Base-by-base conservation (phyloP, 2,888 invertebrate genomes). In the Drosophila affinis region DNA sequence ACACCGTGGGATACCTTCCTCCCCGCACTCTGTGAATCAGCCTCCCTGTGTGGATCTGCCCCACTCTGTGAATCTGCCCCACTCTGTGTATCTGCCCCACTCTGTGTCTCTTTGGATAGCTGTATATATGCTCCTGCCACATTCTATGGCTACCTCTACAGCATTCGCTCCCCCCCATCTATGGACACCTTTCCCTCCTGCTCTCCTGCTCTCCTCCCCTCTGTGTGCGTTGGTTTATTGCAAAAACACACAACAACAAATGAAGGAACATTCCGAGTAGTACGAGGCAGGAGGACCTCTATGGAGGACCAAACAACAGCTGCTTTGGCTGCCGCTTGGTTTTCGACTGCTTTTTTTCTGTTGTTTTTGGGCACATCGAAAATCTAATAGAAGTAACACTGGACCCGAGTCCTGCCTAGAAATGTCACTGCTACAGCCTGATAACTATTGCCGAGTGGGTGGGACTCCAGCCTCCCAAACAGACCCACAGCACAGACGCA, bases 371-470 rank as follows among this genome's bases (percentile, higher is more conserved):
- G 59, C 51, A 52, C 51, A 51, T 49, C 56, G 47, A 57, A 82
- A 81, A 80, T 81, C 68, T 83, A 81, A 83, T 83, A 82, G 81
- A 81, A 80, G 81, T 82, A 80, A 82, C 81, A 71, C 78, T 14
- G 24, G 29, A 32, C n/a, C 44, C 48, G 45, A 51, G 51, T 27
- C 60, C 67, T 86, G 81, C 81, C 78, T 82, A 86, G 82, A 87
- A 89, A 89, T 89, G 86, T 89, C 89, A 88, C 81, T 76, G 72
- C 64, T 75, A 52, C 72, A 54, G 79, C 62, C 70, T 81, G 81
- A 81, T 78, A 87, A 79, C 81, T 83, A 79, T 78, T 84, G 53
- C 55, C 48, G 54, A 56, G 56, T 54, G 27, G 34, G 52, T 48
- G 52, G 27, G 29, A 14, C 53, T 45, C 34, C 21, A 48, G 3